Base-by-base conservation (phyloP, 35 echinoderm and acorn worm genomes). In the Heliocidaris tuberculata region DNA sequence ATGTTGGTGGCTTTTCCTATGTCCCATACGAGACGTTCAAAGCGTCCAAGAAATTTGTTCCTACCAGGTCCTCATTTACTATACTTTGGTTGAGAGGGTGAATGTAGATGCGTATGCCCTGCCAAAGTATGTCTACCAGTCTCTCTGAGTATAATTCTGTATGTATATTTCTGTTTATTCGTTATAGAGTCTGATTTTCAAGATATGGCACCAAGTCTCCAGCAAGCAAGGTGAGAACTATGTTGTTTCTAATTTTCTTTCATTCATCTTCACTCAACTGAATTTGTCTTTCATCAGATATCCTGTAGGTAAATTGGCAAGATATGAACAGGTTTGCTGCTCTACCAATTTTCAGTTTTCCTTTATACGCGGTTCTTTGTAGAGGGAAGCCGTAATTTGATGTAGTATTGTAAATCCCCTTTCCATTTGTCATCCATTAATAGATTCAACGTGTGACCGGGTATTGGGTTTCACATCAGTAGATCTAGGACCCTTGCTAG, bases 391-490 rank as follows among this genome's bases (percentile, higher is more conserved):
- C 21, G 7, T 27, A 24, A 78, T 21, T 56, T 56, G 15, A 12
- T 56, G 52, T 13, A 0, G 65, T 2, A 19, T 78, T 78, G 65
- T 78, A n/a, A 78, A 78, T 27, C 17, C 27, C 17, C 65, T 9
- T 78, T 78, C 17, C 2, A 27, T 6, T 78, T 78, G 21, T 8
- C 35, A 19, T 78, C 27, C 65, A 21, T 78, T n/a, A 0, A 7
- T 59, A 93, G 96, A 96, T 95, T 94, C 59, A 49, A 96, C 93
- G 49, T 95, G 95, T 93, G 98, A 99, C 87, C 94, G 98, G 49
- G 96, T 99, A 31, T 90, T 99, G 6, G 98, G 98, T 11, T 99
- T 99, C 94, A 94, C 90, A 52, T 97, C 98, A 13, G 97, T 99
- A 9, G 98, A 99, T 87, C 93, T 97, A 13, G 97, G 94, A 31